These are phyloP conservation scores for Chaetophractus vellerosus DNA, from an alignment of 2,797 vertebrate species.

Conservation along the genomic window DNA sequence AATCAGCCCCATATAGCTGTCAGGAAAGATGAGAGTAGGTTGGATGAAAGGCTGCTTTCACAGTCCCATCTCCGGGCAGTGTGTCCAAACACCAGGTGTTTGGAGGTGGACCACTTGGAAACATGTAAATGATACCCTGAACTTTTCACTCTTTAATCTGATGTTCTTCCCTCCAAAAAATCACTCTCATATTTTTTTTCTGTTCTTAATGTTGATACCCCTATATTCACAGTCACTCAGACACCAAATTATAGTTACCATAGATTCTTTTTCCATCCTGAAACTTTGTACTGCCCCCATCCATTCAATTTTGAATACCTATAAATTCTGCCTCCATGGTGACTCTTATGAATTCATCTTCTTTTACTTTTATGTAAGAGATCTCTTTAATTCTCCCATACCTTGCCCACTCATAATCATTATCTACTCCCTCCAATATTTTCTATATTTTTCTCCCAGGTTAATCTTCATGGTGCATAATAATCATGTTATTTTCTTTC, in stretches of 20 bases:
- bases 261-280: not conserved
- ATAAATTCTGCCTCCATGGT: not conserved
- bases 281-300: not conserved
- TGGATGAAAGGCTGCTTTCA: conserved; percentile 67
- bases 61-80: not conserved
- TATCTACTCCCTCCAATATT: not conserved
- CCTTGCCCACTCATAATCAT: not conserved
- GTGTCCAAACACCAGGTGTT: conserved; percentile 80
- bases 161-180: not conserved
- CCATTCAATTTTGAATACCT: not conserved
- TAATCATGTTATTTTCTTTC: not conserved
- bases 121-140: not conserved
- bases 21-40: not conserved
- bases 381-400: not conserved
- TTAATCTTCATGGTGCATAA: not conserved
- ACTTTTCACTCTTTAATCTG: conserved; percentile 12
- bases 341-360: not conserved
- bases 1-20: not conserved
- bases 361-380: not conserved
- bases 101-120: conserved; percentile 68
- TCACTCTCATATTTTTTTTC: not conserved
- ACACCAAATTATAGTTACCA: not conserved
- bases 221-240: not conserved
- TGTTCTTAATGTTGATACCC: not conserved
- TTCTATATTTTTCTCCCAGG: not conserved